These are phyloP conservation scores for Platygyra sinensis DNA, from an alignment of 64 coral and sea anemone species.

Conservation along the genomic window DNA sequence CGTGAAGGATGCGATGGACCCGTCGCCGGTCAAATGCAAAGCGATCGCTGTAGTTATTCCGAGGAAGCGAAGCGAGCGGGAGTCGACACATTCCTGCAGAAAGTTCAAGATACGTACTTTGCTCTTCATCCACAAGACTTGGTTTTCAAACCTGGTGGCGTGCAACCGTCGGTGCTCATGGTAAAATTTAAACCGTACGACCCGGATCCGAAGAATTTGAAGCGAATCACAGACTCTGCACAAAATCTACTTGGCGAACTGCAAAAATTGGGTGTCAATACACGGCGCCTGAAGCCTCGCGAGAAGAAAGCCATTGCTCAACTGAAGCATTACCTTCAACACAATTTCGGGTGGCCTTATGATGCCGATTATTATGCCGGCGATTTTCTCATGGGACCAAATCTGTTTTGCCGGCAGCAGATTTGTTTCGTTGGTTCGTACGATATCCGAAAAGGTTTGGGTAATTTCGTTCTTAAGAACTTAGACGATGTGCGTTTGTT, in stretches of 20 bases:
- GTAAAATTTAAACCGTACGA: conserved; percentile 72
- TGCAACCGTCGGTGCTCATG: conserved; percentile 12
- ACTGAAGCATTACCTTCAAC: conserved; percentile 79
- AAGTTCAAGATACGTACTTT: conserved; percentile 69
- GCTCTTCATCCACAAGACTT: conserved; percentile 46
- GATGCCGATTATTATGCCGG: conserved; percentile 90
- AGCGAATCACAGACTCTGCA: conserved; percentile 67
- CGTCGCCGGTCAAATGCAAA: neutral
- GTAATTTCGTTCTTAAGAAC: conserved; percentile 2
- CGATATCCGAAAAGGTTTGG: conserved; percentile 4
- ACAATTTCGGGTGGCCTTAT: conserved; percentile 66
- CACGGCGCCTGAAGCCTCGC: conserved; percentile 63
- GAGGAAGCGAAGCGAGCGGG: conserved; percentile 64
- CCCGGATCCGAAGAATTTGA: conserved; percentile 63
- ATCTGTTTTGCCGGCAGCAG: conserved; percentile 75
- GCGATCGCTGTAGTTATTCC: conserved; percentile 51
- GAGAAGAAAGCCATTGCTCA: conserved; percentile 90
- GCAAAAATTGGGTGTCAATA: conserved; percentile 28
- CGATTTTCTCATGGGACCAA: conserved; percentile 78
- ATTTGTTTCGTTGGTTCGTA: conserved; percentile 2
- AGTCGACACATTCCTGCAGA: conserved; percentile 60
- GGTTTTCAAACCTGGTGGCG: conserved; percentile 20
- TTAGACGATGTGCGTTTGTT: conserved; percentile 10
- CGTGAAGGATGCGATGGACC: neutral
- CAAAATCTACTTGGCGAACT: conserved; percentile 47